Conservation (phyloP, 2,797 vertebrate genomes). For the Gouania willdenowi region DNA sequence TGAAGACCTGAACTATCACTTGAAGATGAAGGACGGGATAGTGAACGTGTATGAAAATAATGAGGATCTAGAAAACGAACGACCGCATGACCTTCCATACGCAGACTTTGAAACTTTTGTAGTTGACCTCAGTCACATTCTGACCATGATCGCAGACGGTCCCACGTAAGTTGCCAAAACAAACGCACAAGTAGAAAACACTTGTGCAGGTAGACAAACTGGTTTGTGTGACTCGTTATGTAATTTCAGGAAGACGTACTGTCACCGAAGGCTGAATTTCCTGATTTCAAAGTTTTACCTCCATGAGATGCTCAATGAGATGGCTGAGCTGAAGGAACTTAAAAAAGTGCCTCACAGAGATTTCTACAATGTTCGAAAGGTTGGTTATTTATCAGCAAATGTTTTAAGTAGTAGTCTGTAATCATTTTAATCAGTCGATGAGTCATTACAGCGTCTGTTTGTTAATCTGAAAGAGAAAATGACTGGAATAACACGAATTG, state of each 20-base stretch:
- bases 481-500: too few relatives aligned
- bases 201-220: background rate
- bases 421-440: too few relatives aligned
- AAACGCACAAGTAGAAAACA: conserved; percentile 7
- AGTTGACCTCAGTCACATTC: conserved; percentile 87
- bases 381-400: conserved; percentile 44
- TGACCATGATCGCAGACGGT: conserved; percentile 91
- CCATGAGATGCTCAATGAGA: conserved; percentile 97
- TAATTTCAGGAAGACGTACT: conserved; percentile 89
- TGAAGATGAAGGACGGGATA: conserved; percentile 87
- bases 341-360: conserved; percentile 93
- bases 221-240: background rate
- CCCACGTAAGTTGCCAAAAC: conserved; percentile 83
- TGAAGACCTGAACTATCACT: conserved; percentile 83
- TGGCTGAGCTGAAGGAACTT: conserved; percentile 93
- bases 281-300: conserved; percentile 93
- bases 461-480: too few relatives aligned
- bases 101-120: conserved; percentile 91
- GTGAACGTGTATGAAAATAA: conserved; percentile 83
- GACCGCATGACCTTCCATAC: conserved; percentile 86
- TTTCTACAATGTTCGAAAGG: conserved; percentile 98
- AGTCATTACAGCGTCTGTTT: too few relatives aligned
- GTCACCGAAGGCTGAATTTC: conserved; percentile 92
- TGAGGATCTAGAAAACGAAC: conserved; percentile 69
- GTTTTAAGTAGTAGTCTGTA: too few relatives aligned